Evolutionary conservation across 1,140 invertebrate species (phyloP), one percentile per base, ranked within the genome.

Genomic region (Megalopta genalis): DNA sequence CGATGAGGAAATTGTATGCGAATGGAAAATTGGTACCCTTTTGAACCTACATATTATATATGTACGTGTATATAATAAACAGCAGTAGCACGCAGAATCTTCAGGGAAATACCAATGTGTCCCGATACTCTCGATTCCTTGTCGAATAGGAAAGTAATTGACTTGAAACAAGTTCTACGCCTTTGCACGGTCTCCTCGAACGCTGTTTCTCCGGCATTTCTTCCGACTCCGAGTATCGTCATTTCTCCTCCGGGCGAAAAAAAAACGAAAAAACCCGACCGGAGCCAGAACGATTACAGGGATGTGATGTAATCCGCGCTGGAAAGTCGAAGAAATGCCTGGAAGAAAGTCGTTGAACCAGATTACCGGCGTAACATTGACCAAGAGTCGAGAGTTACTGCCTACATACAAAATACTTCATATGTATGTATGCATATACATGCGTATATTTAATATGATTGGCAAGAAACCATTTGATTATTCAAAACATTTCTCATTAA

Each of bases 281-380:
- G 54, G 18, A 10, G 54, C 23, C 5, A 21, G 37, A 42, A 23
- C 63, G 54, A 76, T 76, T 76, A 70, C 32, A 49, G 23, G 32
- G 25, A 25, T 21, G 59, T 77, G 75, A 77, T 71, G 64, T 77
- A 77, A 77, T 77, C 75, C 52, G 42, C 57, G 37, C 25, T 57
- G 39, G 23, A 69, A 70, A 59, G 59, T 63, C 67, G 25, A 60
- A 77, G 75, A 77, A 77, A 77, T 77, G 68, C 8, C 18, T 49
- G 12, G 39, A 23, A 23, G 46, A 69, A 70, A 77, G 75, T 77
- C 67, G 75, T 77, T 77, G 75, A 77, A 77, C 75, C 75, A 77
- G 59, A 77, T 77, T 46, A 39, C 12, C 68, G 59, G 4, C 46
- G 32, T 67, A 70, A 39, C 68, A 63, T 77, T 67, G 75, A 71